Conservation (phyloP, 2,888 invertebrate species). For the Kryphioiulus occultus region DNA sequence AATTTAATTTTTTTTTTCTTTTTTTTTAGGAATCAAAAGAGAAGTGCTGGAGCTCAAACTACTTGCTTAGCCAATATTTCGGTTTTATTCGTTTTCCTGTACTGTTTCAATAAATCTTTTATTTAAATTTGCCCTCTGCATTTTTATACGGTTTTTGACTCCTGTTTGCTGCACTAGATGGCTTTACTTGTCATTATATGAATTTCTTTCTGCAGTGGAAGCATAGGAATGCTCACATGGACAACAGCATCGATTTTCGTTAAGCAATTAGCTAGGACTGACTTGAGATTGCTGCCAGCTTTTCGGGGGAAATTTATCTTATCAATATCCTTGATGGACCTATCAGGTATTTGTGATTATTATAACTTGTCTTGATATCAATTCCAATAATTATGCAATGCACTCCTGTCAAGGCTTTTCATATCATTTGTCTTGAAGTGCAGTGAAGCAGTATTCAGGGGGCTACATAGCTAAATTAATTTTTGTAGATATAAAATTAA, state of each 20-base stretch:
- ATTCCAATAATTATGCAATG: background rate
- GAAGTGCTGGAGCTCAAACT: background rate
- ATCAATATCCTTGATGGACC: background rate
- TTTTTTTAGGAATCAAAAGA: slow-evolving; percentile 1
- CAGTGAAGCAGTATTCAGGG: background rate
- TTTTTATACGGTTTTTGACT: background rate
- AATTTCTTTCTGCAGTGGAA: background rate
- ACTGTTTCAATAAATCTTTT: background rate
- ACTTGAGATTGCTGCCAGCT: background rate
- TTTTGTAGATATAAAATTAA: background rate
- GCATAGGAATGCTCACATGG: background rate
- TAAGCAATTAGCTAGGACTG: background rate
- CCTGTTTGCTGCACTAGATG: background rate
- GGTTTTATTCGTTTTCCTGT: background rate
- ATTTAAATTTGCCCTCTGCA: background rate
- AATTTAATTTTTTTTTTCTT: background rate
- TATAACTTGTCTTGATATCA: too few species aligned
- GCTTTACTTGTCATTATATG: background rate
- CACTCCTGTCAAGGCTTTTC: background rate
- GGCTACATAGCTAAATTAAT: background rate
- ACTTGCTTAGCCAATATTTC: background rate
- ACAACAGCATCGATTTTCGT: background rate
- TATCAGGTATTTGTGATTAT: background rate
- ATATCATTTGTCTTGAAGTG: background rate
- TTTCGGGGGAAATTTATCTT: background rate